Evolutionary conservation across 2,113 vertebrate genomes (phyloP), one percentile per base, ranked within the genome.

Genomic region (Lophochroa leadbeateri): DNA sequence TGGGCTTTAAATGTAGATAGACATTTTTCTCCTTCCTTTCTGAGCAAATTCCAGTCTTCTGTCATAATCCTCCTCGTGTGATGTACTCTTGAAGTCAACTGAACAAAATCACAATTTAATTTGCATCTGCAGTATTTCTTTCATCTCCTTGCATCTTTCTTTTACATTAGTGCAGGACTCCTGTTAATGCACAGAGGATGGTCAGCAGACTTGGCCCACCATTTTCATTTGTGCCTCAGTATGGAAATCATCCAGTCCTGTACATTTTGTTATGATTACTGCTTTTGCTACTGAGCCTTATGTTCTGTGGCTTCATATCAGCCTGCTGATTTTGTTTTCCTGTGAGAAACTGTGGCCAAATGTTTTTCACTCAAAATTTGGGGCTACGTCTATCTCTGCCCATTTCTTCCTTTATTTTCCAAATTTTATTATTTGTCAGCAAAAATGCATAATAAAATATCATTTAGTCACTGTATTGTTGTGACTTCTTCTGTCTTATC

Each of bases 61-160:
- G 20, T 74, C 20, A 6, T 27, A 49, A n/a, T 33, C n/a, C 24
- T 65, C 1, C n/a, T 65, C 1, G 0, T 14, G 44, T 35, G 24
- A 49, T 41, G 12, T 60, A 18, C 13, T 74, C 29, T 72, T 83
- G 41, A 47, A 79, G 23, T 17, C 61, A 58, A 0, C 47, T 78
- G 77, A 55, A 41, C 21, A 58, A 81, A 86, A 75, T n/a, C 31
- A 17, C 23, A 10, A 3, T 63, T 86, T 44, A 50, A 81, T 63
- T 81, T 74, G 16, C 35, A 44, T 0, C 11, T n/a, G 0, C 67
- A 70, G 3, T 21, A 23, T 75, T 92, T 58, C 37, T 91, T 70
- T 52, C 10, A 3, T 50, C 52, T 60, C 52, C 16, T n/a, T 52
- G 24, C 21, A 27, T 37, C 58, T 80, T 41, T 18, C 58, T 80